These are phyloP conservation scores for Oncorhynchus tshawytscha DNA, from an alignment of 2,113 vertebrate species.

Conservation along the genomic window DNA sequence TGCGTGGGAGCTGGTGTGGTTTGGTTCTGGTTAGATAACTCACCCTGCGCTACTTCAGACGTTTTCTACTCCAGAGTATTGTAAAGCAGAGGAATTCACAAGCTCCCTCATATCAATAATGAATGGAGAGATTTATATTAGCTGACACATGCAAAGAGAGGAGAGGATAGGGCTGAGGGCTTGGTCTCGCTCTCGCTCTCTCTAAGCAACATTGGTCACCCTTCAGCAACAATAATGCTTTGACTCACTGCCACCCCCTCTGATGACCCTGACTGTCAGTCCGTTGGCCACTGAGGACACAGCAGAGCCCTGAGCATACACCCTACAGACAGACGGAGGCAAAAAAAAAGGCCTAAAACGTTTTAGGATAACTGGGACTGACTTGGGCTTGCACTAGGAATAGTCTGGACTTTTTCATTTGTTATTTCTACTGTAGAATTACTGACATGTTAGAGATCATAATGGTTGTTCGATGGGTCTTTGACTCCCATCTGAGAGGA, in stretches of 20 bases:
- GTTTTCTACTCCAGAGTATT: conserved; percentile 60
- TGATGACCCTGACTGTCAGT: conserved; percentile 3
- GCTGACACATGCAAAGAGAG: conserved; percentile 55
- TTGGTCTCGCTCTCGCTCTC: conserved; percentile 33
- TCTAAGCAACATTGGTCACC: conserved; percentile 28
- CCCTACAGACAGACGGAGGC: background rate
- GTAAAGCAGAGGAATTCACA: conserved; percentile 75
- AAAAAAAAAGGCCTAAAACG: background rate
- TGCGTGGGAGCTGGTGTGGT: conserved; percentile 1
- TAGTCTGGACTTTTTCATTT: background rate
- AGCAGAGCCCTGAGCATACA: background rate
- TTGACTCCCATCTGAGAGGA: background rate
- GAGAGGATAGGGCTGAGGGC: conserved; percentile 44
- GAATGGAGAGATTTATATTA: conserved; percentile 72
- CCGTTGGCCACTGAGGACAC: background rate
- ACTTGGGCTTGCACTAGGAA: too few relatives aligned
- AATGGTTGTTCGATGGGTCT: background rate
- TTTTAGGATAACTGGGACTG: too few relatives aligned
- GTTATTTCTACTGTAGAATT: background rate
- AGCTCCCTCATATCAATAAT: conserved; percentile 77
- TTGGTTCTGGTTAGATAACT: background rate
- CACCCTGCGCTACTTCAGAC: too few relatives aligned
- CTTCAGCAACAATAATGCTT: conserved; percentile 47
- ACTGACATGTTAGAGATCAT: conserved; percentile 10
- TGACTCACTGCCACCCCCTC: conserved; percentile 45